phyloP scores from a whole-genome alignment of 30 jellyfish, hydroid and myxozoan genomes.

The Nemopilema nomurai region DNA sequence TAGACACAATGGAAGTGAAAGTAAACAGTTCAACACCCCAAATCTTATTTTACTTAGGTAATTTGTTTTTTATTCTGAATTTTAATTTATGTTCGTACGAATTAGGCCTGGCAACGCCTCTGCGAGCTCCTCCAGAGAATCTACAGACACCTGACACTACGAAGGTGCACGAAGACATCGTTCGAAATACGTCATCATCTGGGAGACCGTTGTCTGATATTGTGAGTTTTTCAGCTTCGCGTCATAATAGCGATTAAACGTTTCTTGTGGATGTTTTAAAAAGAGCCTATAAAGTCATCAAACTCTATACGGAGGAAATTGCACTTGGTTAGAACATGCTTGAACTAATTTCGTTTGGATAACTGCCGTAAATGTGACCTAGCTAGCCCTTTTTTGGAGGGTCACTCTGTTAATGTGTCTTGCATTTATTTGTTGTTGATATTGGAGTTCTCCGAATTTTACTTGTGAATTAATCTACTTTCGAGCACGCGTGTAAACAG shows the following conservation, averaged over 20 bases:
- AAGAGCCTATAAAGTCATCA: too few relatives aligned
- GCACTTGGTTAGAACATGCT: too few relatives aligned
- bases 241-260: background rate
- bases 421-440: too few relatives aligned
- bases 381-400: too few relatives aligned
- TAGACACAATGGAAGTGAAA: too few relatives aligned
- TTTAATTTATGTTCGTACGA: background rate
- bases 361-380: too few relatives aligned
- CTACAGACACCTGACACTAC: constrained; percentile 3
- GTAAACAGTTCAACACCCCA: background rate
- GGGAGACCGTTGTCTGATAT: constrained; percentile 91
- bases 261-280: background rate
- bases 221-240: constrained; percentile 33
- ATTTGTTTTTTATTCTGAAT: background rate
- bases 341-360: too few relatives aligned
- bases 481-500: too few relatives aligned
- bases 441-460: too few relatives aligned
- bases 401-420: too few relatives aligned
- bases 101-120: constrained; percentile 15
- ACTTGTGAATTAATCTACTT: too few relatives aligned
- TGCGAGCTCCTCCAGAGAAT: constrained; percentile 25
- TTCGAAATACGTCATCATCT: constrained; percentile 59
- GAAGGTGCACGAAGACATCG: constrained; percentile 17
- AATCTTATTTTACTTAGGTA: background rate
- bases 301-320: too few relatives aligned